A percentile compares a stretch with the other conserved stretches of the same genome.
phyloP scores from a whole-genome alignment of 2,888 invertebrate species.

The Cheilosia pagana region DNA sequence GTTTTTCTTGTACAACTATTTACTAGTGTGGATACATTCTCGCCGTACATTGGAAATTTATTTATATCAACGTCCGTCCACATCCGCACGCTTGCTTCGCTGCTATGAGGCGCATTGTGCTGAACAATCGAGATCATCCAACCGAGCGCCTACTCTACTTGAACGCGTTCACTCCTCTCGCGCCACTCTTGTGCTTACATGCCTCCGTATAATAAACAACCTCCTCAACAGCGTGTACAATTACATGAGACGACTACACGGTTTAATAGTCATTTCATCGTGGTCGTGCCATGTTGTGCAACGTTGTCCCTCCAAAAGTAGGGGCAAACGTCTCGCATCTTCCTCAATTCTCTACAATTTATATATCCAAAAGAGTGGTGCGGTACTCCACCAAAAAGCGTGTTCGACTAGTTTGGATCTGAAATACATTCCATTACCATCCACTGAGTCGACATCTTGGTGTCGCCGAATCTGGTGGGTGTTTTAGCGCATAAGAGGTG shows the following conservation, averaged over 20 bases:
- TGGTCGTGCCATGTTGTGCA: slow-evolving; percentile 41
- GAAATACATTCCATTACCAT: not conserved
- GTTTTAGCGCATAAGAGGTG: slow-evolving; percentile 51
- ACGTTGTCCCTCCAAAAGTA: slow-evolving; percentile 20
- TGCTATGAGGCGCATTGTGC: not conserved
- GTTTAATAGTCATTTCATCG: slow-evolving; percentile 27
- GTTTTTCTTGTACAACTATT: slow-evolving; percentile 1
- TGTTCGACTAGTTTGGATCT: not conserved
- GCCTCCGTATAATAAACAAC: slow-evolving; percentile 5
- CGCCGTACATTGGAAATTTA: slow-evolving; percentile 27
- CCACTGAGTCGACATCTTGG: slow-evolving; percentile 2
- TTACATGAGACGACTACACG: slow-evolving; percentile 37
- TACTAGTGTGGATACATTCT: not conserved
- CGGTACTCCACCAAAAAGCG: not conserved
- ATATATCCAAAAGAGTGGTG: slow-evolving; percentile 13
- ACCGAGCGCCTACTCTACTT: slow-evolving; percentile 42
- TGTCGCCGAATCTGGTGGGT: slow-evolving; percentile 23
- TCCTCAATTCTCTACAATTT: slow-evolving; percentile 14
- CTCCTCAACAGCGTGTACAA: slow-evolving; percentile 32
- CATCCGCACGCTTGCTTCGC: slow-evolving; percentile 3
- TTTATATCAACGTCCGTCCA: slow-evolving; percentile 21
- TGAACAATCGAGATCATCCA: slow-evolving; percentile 17
- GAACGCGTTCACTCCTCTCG: slow-evolving; percentile 1
- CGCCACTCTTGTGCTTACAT: slow-evolving; percentile 15
- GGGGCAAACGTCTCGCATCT: slow-evolving; percentile 7